Percentiles rank a stretch among this genome's conserved stretches.
Conservation (phyloP, 2,113 vertebrate genomes). For the Hippolais icterina region DNA sequence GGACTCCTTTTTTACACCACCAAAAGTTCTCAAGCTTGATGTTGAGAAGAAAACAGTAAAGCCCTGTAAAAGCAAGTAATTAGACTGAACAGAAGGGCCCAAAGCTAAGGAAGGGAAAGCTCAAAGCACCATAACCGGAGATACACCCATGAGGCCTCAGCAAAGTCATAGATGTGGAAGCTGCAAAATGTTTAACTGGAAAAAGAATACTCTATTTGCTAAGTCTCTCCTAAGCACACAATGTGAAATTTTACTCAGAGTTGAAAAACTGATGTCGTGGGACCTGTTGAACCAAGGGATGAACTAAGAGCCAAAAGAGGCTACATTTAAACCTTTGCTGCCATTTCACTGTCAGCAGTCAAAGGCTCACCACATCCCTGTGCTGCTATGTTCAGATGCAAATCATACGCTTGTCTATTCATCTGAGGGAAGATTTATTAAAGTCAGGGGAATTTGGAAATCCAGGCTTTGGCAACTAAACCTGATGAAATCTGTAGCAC, state of each 20-base stretch:
- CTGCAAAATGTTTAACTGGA: neutral
- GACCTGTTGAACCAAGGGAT: neutral
- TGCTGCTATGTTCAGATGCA: neutral
- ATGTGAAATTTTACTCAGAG: neutral
- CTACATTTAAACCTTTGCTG: neutral
- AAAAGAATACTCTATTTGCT: neutral
- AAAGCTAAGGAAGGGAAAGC: constrained; percentile 29
- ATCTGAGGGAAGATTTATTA: neutral
- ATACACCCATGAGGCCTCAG: neutral
- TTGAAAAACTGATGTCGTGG: neutral
- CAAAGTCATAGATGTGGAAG: neutral
- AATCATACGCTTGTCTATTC: neutral
- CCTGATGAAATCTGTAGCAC: neutral
- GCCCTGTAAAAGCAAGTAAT: neutral
- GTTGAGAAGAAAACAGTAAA: constrained; percentile 31
- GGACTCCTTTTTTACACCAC: constrained; percentile 53
- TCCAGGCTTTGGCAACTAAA: neutral
- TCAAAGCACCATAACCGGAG: constrained; percentile 20
- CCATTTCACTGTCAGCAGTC: neutral
- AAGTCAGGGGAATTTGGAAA: neutral
- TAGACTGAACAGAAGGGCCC: constrained; percentile 2
- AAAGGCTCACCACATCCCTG: neutral
- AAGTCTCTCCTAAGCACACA: neutral
- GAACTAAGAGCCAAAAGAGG: neutral
- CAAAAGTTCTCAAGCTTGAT: constrained; percentile 68